phyloP scores from a whole-genome alignment of 2,888 invertebrate genomes.

The Troglohyphantes excavatus region DNA sequence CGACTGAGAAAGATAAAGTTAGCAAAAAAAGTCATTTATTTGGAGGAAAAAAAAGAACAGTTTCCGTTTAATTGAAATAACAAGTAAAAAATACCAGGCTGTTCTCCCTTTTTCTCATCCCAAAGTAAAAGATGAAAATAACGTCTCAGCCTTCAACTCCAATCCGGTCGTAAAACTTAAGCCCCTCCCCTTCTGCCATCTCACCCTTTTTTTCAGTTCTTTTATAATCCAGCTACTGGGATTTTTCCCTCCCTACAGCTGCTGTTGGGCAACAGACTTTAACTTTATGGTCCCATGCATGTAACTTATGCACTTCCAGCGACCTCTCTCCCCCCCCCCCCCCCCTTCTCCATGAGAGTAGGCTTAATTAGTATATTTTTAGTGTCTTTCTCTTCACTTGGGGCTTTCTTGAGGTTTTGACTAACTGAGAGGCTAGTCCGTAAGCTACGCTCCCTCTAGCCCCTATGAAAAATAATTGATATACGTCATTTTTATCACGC shows the following conservation, averaged over 20 bases:
- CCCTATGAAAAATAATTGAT: too few relatives aligned
- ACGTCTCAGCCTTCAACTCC: conserved; percentile 1
- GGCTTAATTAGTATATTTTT: conserved; percentile 77
- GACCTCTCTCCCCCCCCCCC: conserved; percentile 4
- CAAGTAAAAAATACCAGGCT: too few relatives aligned
- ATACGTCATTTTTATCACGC: too few relatives aligned
- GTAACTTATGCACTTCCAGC: conserved; percentile 38
- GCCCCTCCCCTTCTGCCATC: neutral
- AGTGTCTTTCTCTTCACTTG: conserved; percentile 50
- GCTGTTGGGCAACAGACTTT: conserved; percentile 72
- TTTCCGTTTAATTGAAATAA: too few relatives aligned
- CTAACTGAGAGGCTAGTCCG: too few relatives aligned
- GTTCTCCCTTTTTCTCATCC: too few relatives aligned
- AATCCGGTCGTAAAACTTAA: conserved; percentile 42
- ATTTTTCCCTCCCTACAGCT: conserved; percentile 51
- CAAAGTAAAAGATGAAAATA: neutral
- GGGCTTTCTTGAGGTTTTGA: conserved; percentile 14
- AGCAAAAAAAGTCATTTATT: too few relatives aligned
- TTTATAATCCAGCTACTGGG: conserved; percentile 17
- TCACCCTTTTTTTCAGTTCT: conserved; percentile 15
- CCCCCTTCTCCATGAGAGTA: neutral
- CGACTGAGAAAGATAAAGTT: too few relatives aligned
- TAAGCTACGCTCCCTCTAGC: too few relatives aligned
- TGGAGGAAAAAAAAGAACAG: too few relatives aligned
- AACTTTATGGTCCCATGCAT: conserved; percentile 56